Percentiles rank a stretch among this genome's conserved stretches.
Conservation (phyloP, 64 coral and sea anemone species). For the Cladopsammia gracilis region DNA sequence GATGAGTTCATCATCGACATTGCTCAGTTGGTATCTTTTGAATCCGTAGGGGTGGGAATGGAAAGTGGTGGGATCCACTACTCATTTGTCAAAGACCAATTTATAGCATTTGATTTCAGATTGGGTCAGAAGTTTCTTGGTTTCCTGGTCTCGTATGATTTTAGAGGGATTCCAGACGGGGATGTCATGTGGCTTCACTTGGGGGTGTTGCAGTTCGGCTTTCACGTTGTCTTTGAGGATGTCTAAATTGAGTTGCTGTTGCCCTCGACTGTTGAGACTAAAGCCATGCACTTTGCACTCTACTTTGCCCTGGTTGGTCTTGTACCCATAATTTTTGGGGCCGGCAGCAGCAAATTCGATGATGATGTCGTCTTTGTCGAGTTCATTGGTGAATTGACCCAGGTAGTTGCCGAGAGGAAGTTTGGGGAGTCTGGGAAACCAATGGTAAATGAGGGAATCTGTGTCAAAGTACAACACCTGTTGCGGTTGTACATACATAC, state of each 20-base stretch:
- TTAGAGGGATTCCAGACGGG: not conserved
- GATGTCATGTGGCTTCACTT: not conserved
- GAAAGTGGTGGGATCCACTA: not conserved
- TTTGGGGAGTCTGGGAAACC: not conserved
- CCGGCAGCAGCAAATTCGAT: slow-evolving; percentile 22
- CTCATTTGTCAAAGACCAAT: not conserved
- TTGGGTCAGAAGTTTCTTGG: not conserved
- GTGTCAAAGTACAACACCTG: not conserved
- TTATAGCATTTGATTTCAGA: not conserved
- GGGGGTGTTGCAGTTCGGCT: not conserved
- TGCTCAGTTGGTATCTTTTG: too few relatives aligned
- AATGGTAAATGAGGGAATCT: not conserved
- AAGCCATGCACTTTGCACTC: slow-evolving; percentile 2
- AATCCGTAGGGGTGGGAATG: not conserved
- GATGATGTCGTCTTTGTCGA: slow-evolving; percentile 1
- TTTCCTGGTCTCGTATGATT: not conserved
- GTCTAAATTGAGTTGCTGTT: not conserved
- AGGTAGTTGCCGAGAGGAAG: slow-evolving; percentile 17
- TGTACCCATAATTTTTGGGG: slow-evolving; percentile 22
- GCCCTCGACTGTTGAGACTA: not conserved
- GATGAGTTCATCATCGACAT: too few relatives aligned
- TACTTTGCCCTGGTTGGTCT: not conserved
- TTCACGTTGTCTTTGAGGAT: not conserved
- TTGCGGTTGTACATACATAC: not conserved
- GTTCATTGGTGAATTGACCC: slow-evolving; percentile 29